Evolutionary conservation across 92 coral and sea anemone genomes (phyloP), one percentile per base, ranked within the genome.

Genomic region (Desmophyllum pertusum): DNA sequence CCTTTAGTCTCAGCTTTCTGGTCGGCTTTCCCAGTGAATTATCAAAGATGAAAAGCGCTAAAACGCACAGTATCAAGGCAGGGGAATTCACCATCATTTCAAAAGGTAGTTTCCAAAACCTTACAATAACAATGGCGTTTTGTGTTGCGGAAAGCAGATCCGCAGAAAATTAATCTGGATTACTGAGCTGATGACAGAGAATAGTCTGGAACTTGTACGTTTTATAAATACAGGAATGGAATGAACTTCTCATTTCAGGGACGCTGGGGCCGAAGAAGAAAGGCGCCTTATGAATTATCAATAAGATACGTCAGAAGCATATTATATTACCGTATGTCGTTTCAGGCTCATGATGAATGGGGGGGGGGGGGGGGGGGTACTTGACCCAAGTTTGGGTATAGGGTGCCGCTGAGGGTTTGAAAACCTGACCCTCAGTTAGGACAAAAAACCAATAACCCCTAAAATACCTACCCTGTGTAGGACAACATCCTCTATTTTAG

Each of bases 1-100:
- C 86, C 86, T 82, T 82, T 10, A 31, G 21, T 71, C 86, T 19
- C 14, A 41, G 59, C 70, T 57, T 82, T 41, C 86, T 76, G 41
- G 79, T 72, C 13, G 86, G 86, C 69, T 62, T 73, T 13, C 86
- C 86, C 18, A 57, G 23, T 31, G 86, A 71, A 59, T 25, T 19
- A 6, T 73, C 45, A 46, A 82, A n/a, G 38, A n/a, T 37, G 17
- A n/a, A 59, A 55, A 71, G 29, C 59, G 53, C 21, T 33, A 61
- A 13, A 27, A 72, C 1, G 17, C 52, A 71, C 77, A 82, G 6
- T 10, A 57, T 23, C 42, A 73, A 18, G 23, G 10, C 78, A 0
- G 46, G 15, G 10, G 10, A 15, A 36, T 27, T 23, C 36, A 43
- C 55, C 86, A 82, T 82, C 18, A 0, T 82, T 14, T 3, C 30